Evolutionary conservation across 2,113 vertebrate genomes (phyloP), one percentile per base, ranked within the genome.

Genomic region (Neofelis nebulosa): DNA sequence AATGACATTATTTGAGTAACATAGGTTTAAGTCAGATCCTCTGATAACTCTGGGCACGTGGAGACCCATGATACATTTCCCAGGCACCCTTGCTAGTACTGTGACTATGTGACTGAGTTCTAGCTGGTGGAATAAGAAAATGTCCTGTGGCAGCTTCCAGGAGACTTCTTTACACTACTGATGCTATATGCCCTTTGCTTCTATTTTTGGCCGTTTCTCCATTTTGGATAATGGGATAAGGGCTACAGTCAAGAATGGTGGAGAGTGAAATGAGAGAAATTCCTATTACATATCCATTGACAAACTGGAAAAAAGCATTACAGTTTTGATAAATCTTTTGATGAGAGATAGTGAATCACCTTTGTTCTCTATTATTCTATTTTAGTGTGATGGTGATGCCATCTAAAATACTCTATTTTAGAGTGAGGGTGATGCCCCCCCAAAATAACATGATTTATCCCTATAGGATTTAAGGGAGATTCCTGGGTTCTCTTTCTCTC

Each of bases 231-330:
- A 82, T 7, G 69, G 19, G n/a, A 80, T 36, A 86, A 91, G 4
- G n/a, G 5, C 19, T 68, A 8, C 5, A 65, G 52, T 16, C 38
- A 76, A 21, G 1, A 27, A 69, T 92, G 41, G 41, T 69, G 2
- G 1, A 80, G 79, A 88, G 9, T 89, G 16, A 95, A 97, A 86
- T 78, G 55, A 88, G 45, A 92, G 27, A 55, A 87, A 95, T 41
- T 80, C 19, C 76, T 21, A 18, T 76, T 89, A 69, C 31, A 13
- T 31, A 65, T 38, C 23, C 36, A 52, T 57, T 92, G 36, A 93
- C 7, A 94, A 83, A 79, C 10, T 69, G 19, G 36, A 96, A 83
- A 94, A 93, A 93, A 65, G 10, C 25, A 57, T 82, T 93, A 23
- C 86, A 50, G 36, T 71, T 92, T 68, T 87, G 74, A 80, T 41